A percentile compares a stretch with the other conserved stretches of the same genome.
Conservation (phyloP, 2,888 invertebrate species). For the Aquatica leii region DNA sequence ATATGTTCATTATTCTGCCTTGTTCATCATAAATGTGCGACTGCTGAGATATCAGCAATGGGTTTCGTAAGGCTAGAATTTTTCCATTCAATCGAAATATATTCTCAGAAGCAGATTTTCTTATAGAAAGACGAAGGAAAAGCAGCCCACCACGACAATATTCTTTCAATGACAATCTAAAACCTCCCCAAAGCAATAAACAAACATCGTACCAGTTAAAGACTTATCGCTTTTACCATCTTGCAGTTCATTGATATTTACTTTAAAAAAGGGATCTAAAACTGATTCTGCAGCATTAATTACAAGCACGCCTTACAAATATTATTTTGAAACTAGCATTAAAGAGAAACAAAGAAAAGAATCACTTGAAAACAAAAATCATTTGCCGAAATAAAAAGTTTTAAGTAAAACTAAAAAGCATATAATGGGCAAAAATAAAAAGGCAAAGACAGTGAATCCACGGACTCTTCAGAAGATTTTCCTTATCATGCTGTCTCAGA, state of each 20-base stretch:
- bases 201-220: not conserved
- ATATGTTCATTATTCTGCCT: slow-evolving; percentile 8
- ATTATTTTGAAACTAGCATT: not conserved
- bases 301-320: not conserved
- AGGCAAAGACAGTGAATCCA: too few relatives aligned
- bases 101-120: slow-evolving; percentile 7
- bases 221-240: slow-evolving; percentile 1
- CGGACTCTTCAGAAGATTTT: too few relatives aligned
- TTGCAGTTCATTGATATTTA: slow-evolving; percentile 4
- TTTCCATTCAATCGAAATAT: slow-evolving; percentile 8
- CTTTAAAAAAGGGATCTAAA: slow-evolving; percentile 4
- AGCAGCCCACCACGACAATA: not conserved
- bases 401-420: too few relatives aligned
- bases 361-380: too few relatives aligned
- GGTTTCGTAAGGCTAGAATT: slow-evolving; percentile 5
- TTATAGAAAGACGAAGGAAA: slow-evolving; percentile 2
- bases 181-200: slow-evolving; percentile 2
- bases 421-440: too few relatives aligned
- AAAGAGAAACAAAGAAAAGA: slow-evolving; percentile 5
- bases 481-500: too few relatives aligned
- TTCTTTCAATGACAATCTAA: not conserved
- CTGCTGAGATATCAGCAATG: slow-evolving; percentile 13
- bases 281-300: slow-evolving; percentile 4
- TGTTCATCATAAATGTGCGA: slow-evolving; percentile 4
- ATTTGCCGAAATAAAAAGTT: too few relatives aligned